A percentile compares a stretch with the other conserved stretches of the same genome.
Evolutionary conservation across 2,888 invertebrate species (phyloP).

Genomic region (Chymomyza procnemis): DNA sequence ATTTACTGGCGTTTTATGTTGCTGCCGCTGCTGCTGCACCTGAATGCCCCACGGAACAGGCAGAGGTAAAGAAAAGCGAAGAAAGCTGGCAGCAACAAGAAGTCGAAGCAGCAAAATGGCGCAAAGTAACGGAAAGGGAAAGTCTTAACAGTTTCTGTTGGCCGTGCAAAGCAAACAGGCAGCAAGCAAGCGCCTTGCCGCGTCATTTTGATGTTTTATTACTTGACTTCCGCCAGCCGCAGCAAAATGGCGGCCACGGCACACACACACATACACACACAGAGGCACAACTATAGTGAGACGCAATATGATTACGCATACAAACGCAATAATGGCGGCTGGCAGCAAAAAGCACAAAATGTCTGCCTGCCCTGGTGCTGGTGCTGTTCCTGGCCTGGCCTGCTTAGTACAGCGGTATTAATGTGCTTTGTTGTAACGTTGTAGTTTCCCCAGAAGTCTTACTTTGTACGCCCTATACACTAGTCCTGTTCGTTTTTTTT

Average conservation of each 20-base stretch:
- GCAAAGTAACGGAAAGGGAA: neutral
- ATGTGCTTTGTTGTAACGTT: conserved; percentile 19
- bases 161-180: neutral
- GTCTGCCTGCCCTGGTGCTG: neutral
- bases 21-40: conserved; percentile 29
- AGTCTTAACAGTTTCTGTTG: neutral
- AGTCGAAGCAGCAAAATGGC: neutral
- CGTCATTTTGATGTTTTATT: conserved; percentile 73
- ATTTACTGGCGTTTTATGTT: conserved; percentile 59
- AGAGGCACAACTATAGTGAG: conserved; percentile 15
- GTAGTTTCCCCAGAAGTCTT: conserved; percentile 9
- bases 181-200: conserved; percentile 41
- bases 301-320: conserved; percentile 14
- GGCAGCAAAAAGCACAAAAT: conserved; percentile 35
- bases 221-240: conserved; percentile 62
- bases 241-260: conserved; percentile 29
- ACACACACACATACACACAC: conserved; percentile 1
- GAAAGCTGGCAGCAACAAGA: no score
- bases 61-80: conserved; percentile 2
- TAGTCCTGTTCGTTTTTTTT: neutral
- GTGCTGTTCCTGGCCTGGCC: neutral
- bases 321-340: conserved; percentile 15
- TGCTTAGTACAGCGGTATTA: conserved; percentile 31
- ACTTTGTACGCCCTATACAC: conserved; percentile 1
- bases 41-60: conserved; percentile 5